Base-by-base conservation (phyloP, 2,797 vertebrate genomes). In the Phataginus tricuspis region DNA sequence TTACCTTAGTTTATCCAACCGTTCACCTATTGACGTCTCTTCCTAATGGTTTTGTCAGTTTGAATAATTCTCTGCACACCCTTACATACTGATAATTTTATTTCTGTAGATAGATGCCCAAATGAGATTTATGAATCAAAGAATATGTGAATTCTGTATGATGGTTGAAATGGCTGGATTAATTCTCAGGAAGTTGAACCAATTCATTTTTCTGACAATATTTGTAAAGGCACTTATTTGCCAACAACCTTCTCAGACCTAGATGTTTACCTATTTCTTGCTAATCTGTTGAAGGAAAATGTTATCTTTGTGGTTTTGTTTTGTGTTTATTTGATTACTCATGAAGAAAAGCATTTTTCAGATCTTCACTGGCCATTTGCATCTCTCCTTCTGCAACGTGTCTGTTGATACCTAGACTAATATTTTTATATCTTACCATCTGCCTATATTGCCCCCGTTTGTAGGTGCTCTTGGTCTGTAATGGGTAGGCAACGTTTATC, bases 401-500 rank as follows among this genome's bases (percentile, higher is more conserved):
- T 10, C 31, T 19, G 0, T 14, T 29, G 45, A 9, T 4, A 15
- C 42, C 0, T 27, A 8, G 9, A 1, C 21, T 27, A 15, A 18
- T 53, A 29, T 45, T 63, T 63, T 53, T 53, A 27, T 23, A 3
- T 42, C 34, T 25, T 1, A 0, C 13, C 21, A 12, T 78, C 14
- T 45, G 39, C n/a, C 66, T 72, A 37, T 51, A 13, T 55, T 55
- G 63, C 34, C 23, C 23, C 34, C 1, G 5, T 42, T 29, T 14
- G 2, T 53, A 0, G 25, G 16, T 7, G 31, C 25, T 63, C 63
- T 15, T 0, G 15, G 69, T 9, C 8, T 14, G 1, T 42, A 11
- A 21, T 0, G 8, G 13, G 7, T 7, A 16, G 27, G 15, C n/a
- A 25, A 8, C 10, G 3, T 21, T 18, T 19, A 3, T 2, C 1